phyloP scores from a whole-genome alignment of 2,797 vertebrate genomes.

The Acropternis orthonyx region DNA sequence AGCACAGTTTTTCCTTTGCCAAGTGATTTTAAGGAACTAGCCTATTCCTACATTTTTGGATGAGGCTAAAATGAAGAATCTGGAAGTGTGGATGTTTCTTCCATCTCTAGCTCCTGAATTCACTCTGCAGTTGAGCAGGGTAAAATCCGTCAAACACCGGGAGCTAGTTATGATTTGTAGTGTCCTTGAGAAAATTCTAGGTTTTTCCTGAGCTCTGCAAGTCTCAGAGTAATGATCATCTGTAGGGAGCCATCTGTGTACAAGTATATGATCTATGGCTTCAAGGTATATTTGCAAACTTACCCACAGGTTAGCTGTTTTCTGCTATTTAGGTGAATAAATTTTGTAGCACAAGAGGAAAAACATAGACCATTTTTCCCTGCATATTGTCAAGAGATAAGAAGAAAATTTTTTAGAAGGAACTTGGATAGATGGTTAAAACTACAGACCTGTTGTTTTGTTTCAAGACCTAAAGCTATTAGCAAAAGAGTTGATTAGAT shows the following conservation, averaged over 20 bases:
- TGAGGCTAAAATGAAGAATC: not conserved
- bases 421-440: not conserved
- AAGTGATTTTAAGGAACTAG: not conserved
- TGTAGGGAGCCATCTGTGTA: not conserved
- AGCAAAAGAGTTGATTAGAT: not conserved
- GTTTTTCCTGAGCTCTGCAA: slow-evolving; percentile 3
- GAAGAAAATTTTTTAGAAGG: not conserved
- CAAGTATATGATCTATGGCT: not conserved
- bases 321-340: not conserved
- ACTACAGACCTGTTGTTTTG: not conserved
- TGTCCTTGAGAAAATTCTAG: slow-evolving; percentile 1
- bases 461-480: not conserved
- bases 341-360: not conserved
- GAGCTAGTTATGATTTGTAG: not conserved
- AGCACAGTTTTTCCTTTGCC: not conserved
- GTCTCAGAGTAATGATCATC: not conserved
- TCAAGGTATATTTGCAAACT: not conserved
- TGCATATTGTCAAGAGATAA: not conserved
- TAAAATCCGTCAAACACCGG: not conserved
- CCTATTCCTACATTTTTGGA: not conserved
- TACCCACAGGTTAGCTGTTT: not conserved
- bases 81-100: not conserved
- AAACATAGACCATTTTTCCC: not conserved
- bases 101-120: not conserved
- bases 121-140: not conserved